Evolutionary conservation across 2,113 vertebrate species (phyloP).

Genomic region (Ptychochromis oligacanthus): DNA sequence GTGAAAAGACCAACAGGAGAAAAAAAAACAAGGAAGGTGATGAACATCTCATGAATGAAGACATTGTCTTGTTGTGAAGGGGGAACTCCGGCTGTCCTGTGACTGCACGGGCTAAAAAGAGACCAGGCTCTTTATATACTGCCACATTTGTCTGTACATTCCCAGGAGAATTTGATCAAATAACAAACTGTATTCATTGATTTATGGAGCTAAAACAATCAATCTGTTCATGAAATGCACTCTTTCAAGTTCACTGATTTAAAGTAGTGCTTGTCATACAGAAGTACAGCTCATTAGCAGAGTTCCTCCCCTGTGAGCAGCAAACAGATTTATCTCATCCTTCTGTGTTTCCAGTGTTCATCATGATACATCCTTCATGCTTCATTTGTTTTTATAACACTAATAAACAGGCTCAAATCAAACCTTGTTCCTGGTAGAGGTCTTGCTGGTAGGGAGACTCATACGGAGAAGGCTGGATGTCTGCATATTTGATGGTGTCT

Average conservation of each 20-base stretch:
- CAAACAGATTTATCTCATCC: not conserved
- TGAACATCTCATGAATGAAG: constrained; percentile 9
- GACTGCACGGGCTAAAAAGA: constrained; percentile 31
- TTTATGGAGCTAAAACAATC: not conserved
- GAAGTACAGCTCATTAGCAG: not conserved
- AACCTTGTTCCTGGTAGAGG: constrained; percentile 86
- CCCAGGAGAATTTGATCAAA: constrained; percentile 11
- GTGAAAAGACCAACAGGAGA: not conserved
- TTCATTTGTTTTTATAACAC: not conserved
- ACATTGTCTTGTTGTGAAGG: constrained; percentile 2
- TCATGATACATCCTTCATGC: not conserved
- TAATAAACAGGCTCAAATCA: constrained; percentile 12
- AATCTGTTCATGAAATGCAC: not conserved
- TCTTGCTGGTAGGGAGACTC: constrained; percentile 91
- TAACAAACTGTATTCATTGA: constrained; percentile 1
- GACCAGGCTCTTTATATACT: not conserved
- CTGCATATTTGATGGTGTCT: constrained; percentile 91
- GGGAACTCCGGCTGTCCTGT: constrained; percentile 37
- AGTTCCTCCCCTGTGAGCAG: too few species aligned
- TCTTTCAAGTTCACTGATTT: not conserved
- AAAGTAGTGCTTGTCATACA: not conserved
- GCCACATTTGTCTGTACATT: constrained; percentile 12
- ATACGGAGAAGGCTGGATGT: constrained; percentile 91
- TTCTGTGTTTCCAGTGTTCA: not conserved
- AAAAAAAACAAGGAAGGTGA: not conserved